phyloP scores from a whole-genome alignment of 2,797 vertebrate species.

The Crenuchus spilurus region DNA sequence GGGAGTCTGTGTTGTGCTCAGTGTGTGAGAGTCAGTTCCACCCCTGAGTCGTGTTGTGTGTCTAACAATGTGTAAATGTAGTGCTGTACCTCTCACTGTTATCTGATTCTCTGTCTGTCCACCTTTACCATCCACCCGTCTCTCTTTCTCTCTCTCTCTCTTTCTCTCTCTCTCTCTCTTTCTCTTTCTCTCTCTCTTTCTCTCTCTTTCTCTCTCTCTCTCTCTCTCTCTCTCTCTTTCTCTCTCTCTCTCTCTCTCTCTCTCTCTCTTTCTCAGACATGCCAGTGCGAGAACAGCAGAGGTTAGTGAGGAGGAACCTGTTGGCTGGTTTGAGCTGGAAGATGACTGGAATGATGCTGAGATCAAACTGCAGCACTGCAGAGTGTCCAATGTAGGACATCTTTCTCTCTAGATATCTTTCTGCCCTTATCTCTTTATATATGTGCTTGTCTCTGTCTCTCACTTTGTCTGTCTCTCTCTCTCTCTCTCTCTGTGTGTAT shows the following conservation, averaged over 20 bases:
- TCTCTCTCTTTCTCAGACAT: not conserved
- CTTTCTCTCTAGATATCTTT: not conserved
- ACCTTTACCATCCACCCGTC: not conserved
- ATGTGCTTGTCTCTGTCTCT: too few species aligned
- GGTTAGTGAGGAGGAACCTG: conserved; percentile 86
- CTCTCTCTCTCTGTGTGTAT: too few species aligned
- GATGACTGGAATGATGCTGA: conserved; percentile 97
- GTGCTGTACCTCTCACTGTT: not conserved
- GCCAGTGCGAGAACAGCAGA: conserved; percentile 61
- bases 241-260: not conserved
- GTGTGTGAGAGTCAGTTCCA: too few species aligned
- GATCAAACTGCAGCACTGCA: conserved; percentile 91
- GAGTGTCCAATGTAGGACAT: conserved; percentile 83
- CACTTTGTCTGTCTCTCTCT: too few species aligned
- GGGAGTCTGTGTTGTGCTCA: not conserved
- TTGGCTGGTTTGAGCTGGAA: conserved; percentile 97
- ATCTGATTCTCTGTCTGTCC: not conserved
- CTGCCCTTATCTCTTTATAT: too few species aligned
- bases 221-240: not conserved
- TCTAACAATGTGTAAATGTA: not conserved
- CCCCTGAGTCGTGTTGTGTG: not conserved
- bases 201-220: not conserved
- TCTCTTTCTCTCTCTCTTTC: not conserved
- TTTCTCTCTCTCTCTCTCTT: not conserved
- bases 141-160: not conserved